A percentile compares a stretch with the other conserved stretches of the same genome.
Conservation (phyloP, 1,140 invertebrate genomes). For the Diuraphis noxia region DNA sequence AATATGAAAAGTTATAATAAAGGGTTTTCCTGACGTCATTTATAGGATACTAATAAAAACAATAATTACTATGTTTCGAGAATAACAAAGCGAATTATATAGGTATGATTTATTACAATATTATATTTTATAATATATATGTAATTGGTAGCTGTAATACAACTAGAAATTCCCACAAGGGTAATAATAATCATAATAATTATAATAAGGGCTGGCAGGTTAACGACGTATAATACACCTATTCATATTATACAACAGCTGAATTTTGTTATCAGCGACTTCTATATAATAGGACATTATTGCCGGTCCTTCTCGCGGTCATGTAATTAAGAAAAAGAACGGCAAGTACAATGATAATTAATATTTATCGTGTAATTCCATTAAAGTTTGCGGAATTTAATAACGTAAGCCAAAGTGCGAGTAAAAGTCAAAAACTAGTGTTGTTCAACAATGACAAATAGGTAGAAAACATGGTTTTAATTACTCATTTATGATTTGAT, state of each 20-base stretch:
- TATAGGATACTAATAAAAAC: background rate
- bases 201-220: conserved; percentile 44
- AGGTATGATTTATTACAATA: conserved; percentile 7
- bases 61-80: background rate
- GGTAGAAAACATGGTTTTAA: conserved; percentile 7
- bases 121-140: conserved; percentile 36
- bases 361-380: conserved; percentile 52
- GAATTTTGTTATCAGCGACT: conserved; percentile 45
- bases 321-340: conserved; percentile 52
- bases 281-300: conserved; percentile 53
- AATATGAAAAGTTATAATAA: background rate
- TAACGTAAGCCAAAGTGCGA: background rate
- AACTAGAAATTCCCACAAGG: conserved; percentile 37
- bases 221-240: conserved; percentile 38
- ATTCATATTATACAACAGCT: conserved; percentile 24
- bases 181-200: conserved; percentile 35
- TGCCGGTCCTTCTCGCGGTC: conserved; percentile 25
- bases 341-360: conserved; percentile 45
- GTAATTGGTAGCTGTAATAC: conserved; percentile 42
- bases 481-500: conserved; percentile 31
- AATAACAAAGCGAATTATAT: background rate
- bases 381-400: conserved; percentile 51
- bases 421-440: conserved; percentile 8
- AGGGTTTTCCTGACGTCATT: background rate
- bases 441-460: conserved; percentile 27